Evolutionary conservation across 2,113 vertebrate species (phyloP), one percentile per base, ranked within the genome.

Genomic region (Saguinus midas): DNA sequence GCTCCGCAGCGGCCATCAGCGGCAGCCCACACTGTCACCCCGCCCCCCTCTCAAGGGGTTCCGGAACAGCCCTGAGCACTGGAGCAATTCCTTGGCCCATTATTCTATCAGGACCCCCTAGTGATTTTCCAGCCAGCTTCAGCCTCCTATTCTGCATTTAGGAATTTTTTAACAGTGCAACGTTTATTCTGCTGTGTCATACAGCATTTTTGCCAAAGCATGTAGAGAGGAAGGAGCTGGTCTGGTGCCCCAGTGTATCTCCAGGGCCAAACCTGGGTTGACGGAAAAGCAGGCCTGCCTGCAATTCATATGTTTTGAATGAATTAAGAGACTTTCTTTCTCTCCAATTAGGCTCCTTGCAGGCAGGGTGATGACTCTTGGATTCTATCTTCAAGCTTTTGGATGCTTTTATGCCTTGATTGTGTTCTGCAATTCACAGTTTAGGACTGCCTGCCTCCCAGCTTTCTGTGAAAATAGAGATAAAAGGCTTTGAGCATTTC

Each of bases 161-260:
- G 72, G 40, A 21, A 68, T 93, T 81, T 94, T 78, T 23, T 72
- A 94, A 64, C 90, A 61, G 86, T 55, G n/a, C 66, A 35, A 25
- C 20, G 18, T 93, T 84, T 84, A 80, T 96, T 97, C 87, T 96
- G 97, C 96, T 97, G 95, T 95, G 97, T 97, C 97, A 97, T 95
- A 66, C 79, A 66, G 61, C 66, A 29, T 83, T 88, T 94, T 86
- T 83, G 89, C 87, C 80, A 66, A 93, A 79, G 35, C 57, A 32
- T 5, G 37, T 72, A 61, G 61, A 58, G 20, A 61, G 55, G 55
- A 3, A 88, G 85, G 68, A 27, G 21, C 48, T 66, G 20, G n/a
- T 88, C 96, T 92, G 35, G 2, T 84, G 81, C 85, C 37, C 52
- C 50, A 17, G 55, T 14, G 48, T 80, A 88, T 83, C 90, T 43